Evolutionary conservation across 2,113 vertebrate genomes (phyloP).

Genomic region (Seriola dumerili): DNA sequence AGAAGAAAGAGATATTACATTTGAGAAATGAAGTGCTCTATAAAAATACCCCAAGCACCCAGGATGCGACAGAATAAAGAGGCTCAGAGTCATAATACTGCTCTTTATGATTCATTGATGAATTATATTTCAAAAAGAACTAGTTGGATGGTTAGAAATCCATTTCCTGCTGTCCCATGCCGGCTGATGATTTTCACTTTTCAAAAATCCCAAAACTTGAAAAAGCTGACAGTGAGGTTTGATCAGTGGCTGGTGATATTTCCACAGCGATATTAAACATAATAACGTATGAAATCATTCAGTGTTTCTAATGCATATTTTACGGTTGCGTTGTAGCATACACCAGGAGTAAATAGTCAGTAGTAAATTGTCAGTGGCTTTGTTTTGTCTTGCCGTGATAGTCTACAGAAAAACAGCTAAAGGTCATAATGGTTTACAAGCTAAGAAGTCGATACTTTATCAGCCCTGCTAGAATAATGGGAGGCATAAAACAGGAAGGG

Average conservation of each 20-base stretch:
- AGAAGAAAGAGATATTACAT: conserved; percentile 75
- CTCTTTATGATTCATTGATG: conserved; percentile 61
- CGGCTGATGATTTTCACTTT: not conserved
- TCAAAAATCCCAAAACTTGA: conserved; percentile 5
- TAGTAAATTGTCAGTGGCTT: conserved; percentile 29
- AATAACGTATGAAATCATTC: conserved; percentile 18
- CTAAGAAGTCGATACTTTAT: conserved; percentile 64
- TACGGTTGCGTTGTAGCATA: conserved; percentile 1
- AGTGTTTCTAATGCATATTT: conserved; percentile 23
- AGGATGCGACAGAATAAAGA: conserved; percentile 67
- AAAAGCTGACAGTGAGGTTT: conserved; percentile 21
- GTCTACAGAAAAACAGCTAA: conserved; percentile 59
- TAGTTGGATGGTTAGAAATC: conserved; percentile 34
- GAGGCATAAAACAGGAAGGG: conserved; percentile 63
- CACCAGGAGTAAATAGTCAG: conserved; percentile 17
- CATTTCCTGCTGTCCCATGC: conserved; percentile 15
- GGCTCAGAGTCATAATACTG: conserved; percentile 41
- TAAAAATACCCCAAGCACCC: conserved; percentile 64
- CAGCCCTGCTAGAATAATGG: conserved; percentile 56
- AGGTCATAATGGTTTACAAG: conserved; percentile 77
- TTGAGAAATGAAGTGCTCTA: conserved; percentile 72
- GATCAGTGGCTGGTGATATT: not conserved
- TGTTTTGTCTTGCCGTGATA: conserved; percentile 40
- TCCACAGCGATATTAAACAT: not conserved
- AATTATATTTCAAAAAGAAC: conserved; percentile 49